Conservation (phyloP, 2,113 vertebrate species). For the Phalacrocorax carbo region DNA sequence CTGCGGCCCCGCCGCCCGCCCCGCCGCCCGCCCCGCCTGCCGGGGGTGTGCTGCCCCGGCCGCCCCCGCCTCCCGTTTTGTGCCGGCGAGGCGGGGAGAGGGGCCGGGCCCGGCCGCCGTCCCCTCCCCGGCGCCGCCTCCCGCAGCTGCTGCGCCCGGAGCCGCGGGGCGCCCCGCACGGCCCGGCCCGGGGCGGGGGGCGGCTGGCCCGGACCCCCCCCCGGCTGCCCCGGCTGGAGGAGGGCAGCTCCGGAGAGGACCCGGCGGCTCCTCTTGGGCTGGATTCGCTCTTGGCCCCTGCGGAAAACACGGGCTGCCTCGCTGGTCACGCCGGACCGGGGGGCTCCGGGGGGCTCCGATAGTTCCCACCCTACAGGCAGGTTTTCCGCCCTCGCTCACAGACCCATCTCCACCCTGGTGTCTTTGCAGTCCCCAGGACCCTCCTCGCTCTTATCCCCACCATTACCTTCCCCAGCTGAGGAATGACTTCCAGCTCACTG, state of each 20-base stretch:
- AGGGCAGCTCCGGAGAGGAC: neutral
- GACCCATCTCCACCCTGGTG: neutral
- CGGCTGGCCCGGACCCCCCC: too few relatives aligned
- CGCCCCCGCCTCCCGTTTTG: too few relatives aligned
- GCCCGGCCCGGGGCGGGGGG: neutral
- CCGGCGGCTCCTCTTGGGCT: neutral
- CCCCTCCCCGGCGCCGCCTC: too few relatives aligned
- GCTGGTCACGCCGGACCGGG: rapidly evolving
- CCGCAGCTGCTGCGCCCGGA: too few relatives aligned
- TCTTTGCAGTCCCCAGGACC: neutral
- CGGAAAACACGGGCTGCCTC: neutral
- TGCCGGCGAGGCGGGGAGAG: too few relatives aligned
- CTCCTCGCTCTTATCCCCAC: neutral
- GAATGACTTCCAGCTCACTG: neutral
- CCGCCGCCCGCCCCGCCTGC: neutral
- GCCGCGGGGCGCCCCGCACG: too few relatives aligned
- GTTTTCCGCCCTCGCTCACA: neutral
- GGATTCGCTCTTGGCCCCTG: rapidly evolving
- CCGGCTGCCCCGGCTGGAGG: neutral
- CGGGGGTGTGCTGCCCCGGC: too few relatives aligned
- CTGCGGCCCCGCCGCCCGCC: neutral
- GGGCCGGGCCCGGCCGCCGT: too few relatives aligned
- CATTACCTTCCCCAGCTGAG: neutral
- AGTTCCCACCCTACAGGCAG: too few relatives aligned
- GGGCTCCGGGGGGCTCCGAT: neutral